These are phyloP conservation scores for Alloscopus bannaensis DNA, from an alignment of 2,888 invertebrate species.

Conservation along the genomic window DNA sequence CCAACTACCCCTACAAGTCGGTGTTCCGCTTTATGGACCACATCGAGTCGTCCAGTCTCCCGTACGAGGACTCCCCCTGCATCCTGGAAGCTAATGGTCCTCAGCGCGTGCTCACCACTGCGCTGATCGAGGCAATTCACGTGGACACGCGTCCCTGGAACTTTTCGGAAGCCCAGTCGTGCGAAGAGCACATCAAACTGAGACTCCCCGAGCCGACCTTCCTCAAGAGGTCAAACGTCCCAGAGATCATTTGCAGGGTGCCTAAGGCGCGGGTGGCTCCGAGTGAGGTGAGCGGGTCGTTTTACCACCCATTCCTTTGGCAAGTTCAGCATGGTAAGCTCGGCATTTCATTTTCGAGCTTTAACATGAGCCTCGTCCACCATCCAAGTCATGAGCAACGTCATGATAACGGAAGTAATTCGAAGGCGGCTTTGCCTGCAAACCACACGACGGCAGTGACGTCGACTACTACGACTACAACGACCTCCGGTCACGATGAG, in stretches of 20 bases:
- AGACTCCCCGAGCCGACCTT: constrained; percentile 46
- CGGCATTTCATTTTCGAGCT: constrained; percentile 62
- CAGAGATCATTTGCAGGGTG: constrained; percentile 57
- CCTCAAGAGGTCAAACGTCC: constrained; percentile 37
- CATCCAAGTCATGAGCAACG: too few relatives aligned
- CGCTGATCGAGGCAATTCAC: constrained; percentile 63
- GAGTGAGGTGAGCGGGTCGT: constrained; percentile 28
- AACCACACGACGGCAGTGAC: not conserved
- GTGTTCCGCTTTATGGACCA: constrained; percentile 64
- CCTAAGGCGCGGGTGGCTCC: constrained; percentile 30
- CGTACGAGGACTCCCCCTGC: constrained; percentile 58
- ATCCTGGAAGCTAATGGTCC: constrained; percentile 66
- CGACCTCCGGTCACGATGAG: not conserved
- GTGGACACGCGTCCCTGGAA: constrained; percentile 60
- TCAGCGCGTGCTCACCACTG: constrained; percentile 35
- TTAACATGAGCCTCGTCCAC: constrained; percentile 28
- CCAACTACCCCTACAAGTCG: constrained; percentile 66
- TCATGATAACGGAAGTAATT: not conserved
- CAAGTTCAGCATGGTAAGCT: constrained; percentile 56
- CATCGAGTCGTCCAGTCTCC: constrained; percentile 17
- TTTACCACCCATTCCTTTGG: constrained; percentile 62
- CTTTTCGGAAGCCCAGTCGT: constrained; percentile 39
- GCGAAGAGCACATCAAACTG: constrained; percentile 65
- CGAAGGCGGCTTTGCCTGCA: not conserved
- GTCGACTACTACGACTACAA: not conserved